phyloP scores from a whole-genome alignment of 2,113 vertebrate species.

The Vicugna pacos region DNA sequence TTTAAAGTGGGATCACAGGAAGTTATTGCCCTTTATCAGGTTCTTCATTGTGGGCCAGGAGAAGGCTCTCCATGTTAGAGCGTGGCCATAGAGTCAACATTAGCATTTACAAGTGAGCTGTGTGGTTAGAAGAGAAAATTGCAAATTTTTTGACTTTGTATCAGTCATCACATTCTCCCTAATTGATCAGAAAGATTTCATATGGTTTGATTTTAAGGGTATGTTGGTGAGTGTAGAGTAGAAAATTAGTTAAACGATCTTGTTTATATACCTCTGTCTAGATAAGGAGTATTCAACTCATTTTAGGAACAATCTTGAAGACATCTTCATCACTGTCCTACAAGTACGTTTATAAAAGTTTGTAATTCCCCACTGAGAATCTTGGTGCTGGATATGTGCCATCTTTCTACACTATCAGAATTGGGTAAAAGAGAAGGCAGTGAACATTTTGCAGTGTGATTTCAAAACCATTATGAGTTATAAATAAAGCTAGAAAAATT shows the following conservation, averaged over 20 bases:
- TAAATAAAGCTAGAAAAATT: constrained; percentile 81
- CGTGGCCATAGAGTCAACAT: neutral
- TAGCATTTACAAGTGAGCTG: neutral
- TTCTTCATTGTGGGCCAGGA: neutral
- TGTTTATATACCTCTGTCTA: constrained; percentile 66
- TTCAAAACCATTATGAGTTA: constrained; percentile 85
- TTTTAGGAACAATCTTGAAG: constrained; percentile 75
- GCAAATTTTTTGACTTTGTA: neutral
- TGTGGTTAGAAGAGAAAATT: neutral
- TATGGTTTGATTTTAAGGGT: neutral
- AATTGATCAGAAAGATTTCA: neutral
- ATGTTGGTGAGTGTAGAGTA: neutral
- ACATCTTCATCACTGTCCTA: constrained; percentile 79
- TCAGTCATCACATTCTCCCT: neutral
- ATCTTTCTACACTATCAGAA: constrained; percentile 73
- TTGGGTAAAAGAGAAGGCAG: constrained; percentile 77
- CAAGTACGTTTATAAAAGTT: constrained; percentile 78
- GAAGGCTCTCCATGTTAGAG: neutral
- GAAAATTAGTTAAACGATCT: constrained; percentile 63
- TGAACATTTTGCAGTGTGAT: constrained; percentile 79
- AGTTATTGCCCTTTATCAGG: neutral
- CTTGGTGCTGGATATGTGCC: constrained; percentile 54
- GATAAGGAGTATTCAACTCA: constrained; percentile 51
- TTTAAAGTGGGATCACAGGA: neutral
- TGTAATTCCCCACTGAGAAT: constrained; percentile 79